Evolutionary conservation across 2,113 vertebrate genomes (phyloP), one percentile per base, ranked within the genome.

Genomic region (Donacobius atricapilla): DNA sequence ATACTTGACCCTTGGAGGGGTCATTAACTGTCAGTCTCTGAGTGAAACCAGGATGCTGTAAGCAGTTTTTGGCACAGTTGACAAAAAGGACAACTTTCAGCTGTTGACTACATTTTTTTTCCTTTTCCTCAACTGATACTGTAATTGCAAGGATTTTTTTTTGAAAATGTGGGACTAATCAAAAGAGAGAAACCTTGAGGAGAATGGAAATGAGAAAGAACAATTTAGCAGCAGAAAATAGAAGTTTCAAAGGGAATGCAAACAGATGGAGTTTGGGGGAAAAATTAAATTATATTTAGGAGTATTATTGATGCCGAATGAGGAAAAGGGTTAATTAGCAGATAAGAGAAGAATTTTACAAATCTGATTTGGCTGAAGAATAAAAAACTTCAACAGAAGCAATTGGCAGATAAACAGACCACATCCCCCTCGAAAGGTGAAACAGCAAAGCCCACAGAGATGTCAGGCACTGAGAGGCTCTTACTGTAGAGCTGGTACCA

Each of bases 281-380:
- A 54, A 58, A 37, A 61, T 7, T n/a, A 28, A 68, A 79, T 66
- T 69, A 9, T 57, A 77, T 76, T 80, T 68, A 96, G 58, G 61
- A 80, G 13, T 53, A 48, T 80, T 71, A 66, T 31, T 75, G 75
- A 75, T 79, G 66, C 35, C 71, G 94, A 73, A 75, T 94, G 85
- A 90, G 69, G 51, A 94, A 91, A 96, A 90, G 68, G 58, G 70
- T 93, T 96, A 95, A 94, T 83, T 83, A 94, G 65, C 44, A 93
- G 92, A 68, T 89, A 95, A 95, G 80, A 28, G 35, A 79, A 44
- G 77, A 88, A 71, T 85, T 92, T 68, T 70, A n/a, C 24, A 92
- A 69, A 95, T 68, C 53, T 35, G 40, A 47, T 75, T 91, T 64
- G 72, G 37, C 51, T 84, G 54, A 86, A 66, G 75, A 56, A 83